Evolutionary conservation across 1,140 invertebrate species (phyloP).

Genomic region (Papilio xuthus): DNA sequence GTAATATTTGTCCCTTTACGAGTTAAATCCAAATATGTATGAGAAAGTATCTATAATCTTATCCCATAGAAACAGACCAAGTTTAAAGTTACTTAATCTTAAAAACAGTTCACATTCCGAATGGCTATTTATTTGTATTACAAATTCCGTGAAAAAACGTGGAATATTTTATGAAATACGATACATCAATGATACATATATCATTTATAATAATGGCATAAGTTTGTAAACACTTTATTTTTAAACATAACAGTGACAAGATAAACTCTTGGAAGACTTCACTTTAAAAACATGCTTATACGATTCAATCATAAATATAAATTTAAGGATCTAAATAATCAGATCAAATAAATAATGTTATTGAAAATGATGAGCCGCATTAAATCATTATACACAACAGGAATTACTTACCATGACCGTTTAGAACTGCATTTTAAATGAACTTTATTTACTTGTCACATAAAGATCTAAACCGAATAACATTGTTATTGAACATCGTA

Average conservation of each 20-base stretch:
- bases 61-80: not conserved
- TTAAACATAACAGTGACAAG: not conserved
- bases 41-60: not conserved
- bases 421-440: slow-evolving; percentile 27
- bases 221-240: not conserved
- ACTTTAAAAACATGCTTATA: not conserved
- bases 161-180: too few relatives aligned
- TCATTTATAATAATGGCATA: not conserved
- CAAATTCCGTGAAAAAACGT: too few relatives aligned
- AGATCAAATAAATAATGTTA: slow-evolving; percentile 33
- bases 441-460: slow-evolving; percentile 35
- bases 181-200: too few relatives aligned
- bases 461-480: not conserved
- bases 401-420: slow-evolving; percentile 38
- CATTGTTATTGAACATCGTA: not conserved
- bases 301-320: not conserved
- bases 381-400: slow-evolving; percentile 36
- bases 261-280: not conserved
- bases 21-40: too few relatives aligned
- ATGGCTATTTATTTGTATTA: not conserved
- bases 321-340: slow-evolving; percentile 7
- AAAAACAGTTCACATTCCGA: not conserved
- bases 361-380: slow-evolving; percentile 28
- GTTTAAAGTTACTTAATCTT: too few relatives aligned
- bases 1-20: not conserved